A percentile compares a stretch with the other conserved stretches of the same genome.
Conservation (phyloP, 1,140 invertebrate genomes). For the Apis cerana region DNA sequence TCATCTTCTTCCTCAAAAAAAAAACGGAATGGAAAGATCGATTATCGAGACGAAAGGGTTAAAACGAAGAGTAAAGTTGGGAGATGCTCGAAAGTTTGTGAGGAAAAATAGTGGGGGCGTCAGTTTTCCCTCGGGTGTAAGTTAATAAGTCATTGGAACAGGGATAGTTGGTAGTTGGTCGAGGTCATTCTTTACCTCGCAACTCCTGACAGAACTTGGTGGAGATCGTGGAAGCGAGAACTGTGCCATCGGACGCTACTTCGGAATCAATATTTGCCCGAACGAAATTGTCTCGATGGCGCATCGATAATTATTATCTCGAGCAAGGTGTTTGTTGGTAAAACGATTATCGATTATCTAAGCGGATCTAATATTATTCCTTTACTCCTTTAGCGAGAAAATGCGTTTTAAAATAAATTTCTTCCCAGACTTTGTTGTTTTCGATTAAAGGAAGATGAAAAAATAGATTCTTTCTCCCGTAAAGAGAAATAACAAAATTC, state of each 20-base stretch:
- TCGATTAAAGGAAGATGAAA: too few relatives aligned
- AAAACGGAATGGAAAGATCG: background rate
- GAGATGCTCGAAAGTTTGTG: slow-evolving; percentile 7
- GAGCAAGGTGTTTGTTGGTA: too few relatives aligned
- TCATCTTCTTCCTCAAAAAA: too few relatives aligned
- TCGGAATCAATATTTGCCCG: slow-evolving; percentile 17
- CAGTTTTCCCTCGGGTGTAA: slow-evolving; percentile 45
- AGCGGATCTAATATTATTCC: too few relatives aligned
- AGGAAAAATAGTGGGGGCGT: background rate
- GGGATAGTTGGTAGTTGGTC: slow-evolving; percentile 48
- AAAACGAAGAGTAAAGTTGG: background rate
- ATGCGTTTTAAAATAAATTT: too few relatives aligned
- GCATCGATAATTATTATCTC: background rate
- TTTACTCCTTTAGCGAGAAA: too few relatives aligned
- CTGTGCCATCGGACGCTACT: slow-evolving; percentile 40
- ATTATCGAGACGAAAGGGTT: background rate
- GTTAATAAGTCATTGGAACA: slow-evolving; percentile 63
- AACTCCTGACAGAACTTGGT: slow-evolving; percentile 6
- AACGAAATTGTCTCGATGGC: slow-evolving; percentile 6
- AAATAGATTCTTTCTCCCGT: too few relatives aligned
- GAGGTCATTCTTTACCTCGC: slow-evolving; percentile 8
- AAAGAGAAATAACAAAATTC: too few relatives aligned
- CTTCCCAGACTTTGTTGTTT: too few relatives aligned
- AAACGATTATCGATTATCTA: too few relatives aligned
- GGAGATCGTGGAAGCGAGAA: slow-evolving; percentile 48